These are phyloP conservation scores for Diplazon laetatorius DNA, from an alignment of 2,888 invertebrate genomes.

Conservation along the genomic window DNA sequence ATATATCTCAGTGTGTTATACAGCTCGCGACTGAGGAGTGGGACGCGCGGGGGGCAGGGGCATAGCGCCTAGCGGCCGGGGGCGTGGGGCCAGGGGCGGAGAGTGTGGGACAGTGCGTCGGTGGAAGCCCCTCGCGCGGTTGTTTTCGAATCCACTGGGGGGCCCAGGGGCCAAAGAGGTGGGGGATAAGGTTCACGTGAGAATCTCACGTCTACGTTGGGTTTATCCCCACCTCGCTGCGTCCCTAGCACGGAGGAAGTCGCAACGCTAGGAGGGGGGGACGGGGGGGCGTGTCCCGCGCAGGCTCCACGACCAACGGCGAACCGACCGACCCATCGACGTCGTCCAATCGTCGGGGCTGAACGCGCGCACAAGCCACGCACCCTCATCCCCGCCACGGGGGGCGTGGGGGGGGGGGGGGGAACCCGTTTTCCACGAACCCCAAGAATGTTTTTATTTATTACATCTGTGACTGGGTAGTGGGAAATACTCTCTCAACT, in stretches of 20 bases:
- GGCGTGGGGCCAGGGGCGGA: constrained; percentile 21
- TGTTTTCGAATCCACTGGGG: constrained; percentile 38
- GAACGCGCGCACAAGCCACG: constrained; percentile 75
- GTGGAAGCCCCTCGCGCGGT: constrained; percentile 59
- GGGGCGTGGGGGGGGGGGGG: no score
- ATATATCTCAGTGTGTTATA: no score
- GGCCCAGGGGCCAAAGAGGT: background rate
- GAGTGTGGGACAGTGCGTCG: constrained; percentile 64
- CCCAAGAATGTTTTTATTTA: constrained; percentile 82
- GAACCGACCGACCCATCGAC: constrained; percentile 68
- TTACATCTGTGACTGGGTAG: constrained; percentile 83
- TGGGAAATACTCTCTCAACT: constrained; percentile 82
- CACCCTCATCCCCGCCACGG: constrained; percentile 67
- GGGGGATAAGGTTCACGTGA: constrained; percentile 49
- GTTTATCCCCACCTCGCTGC: constrained; percentile 45
- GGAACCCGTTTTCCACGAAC: constrained; percentile 48
- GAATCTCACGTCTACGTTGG: constrained; percentile 52
- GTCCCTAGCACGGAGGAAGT: constrained; percentile 58
- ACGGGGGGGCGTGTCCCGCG: constrained; percentile 65
- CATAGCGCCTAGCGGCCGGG: constrained; percentile 21
- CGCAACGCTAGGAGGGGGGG: no score
- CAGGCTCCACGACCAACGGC: constrained; percentile 68
- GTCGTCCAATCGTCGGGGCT: constrained; percentile 72
- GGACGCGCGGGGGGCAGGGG: no score
- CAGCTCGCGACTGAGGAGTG: no score